Conservation (phyloP, 64 coral and sea anemone genomes). For the Stichodactyla helianthus region DNA sequence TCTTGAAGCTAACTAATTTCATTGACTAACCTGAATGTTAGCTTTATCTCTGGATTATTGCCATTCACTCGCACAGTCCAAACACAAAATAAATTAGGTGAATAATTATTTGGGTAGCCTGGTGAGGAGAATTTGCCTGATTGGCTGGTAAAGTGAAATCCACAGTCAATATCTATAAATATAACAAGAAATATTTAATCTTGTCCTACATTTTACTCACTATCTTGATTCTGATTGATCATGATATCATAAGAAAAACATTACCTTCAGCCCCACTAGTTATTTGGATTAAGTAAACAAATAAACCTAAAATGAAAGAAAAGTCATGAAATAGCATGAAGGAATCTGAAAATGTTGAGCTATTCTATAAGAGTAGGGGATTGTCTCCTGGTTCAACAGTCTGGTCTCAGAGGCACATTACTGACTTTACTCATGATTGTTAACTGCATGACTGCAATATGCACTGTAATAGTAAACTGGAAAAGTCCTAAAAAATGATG, state of each 20-base stretch:
- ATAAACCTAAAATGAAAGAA: background rate
- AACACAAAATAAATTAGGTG: background rate
- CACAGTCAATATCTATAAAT: slow-evolving; percentile 17
- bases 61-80: slow-evolving; percentile 3
- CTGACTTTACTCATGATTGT: no score
- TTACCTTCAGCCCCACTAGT: background rate
- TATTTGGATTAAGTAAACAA: background rate
- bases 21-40: slow-evolving; percentile 10
- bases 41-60: background rate
- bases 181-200: background rate
- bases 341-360: no score
- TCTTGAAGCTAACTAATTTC: no score
- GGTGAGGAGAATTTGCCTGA: slow-evolving; percentile 11
- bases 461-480: no score
- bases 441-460: no score
- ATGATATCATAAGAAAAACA: background rate
- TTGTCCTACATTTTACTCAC: background rate
- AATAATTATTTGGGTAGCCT: background rate
- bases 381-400: no score
- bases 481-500: no score
- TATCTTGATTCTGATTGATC: background rate
- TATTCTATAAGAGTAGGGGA: no score
- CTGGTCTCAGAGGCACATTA: no score
- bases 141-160: background rate
- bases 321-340: background rate